Conservation (phyloP, 2,797 vertebrate genomes). For the Hippocampus kuda region DNA sequence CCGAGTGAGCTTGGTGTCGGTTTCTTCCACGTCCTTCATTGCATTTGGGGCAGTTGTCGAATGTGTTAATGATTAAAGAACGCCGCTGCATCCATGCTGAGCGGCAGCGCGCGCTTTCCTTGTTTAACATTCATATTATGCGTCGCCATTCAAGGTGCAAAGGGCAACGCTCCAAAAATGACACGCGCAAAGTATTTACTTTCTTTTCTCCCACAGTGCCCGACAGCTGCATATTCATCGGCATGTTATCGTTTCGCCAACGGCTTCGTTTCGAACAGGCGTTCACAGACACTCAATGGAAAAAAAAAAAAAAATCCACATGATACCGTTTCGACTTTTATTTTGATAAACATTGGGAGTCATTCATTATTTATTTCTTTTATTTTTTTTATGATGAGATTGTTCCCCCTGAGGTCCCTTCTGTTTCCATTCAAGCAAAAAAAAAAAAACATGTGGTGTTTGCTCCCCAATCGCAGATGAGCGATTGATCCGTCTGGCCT, state of each 20-base stretch:
- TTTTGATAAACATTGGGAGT: background rate
- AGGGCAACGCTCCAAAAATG: conserved; percentile 54
- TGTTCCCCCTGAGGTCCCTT: background rate
- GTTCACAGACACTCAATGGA: conserved; percentile 17
- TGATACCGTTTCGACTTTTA: background rate
- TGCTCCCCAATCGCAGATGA: conserved; percentile 13
- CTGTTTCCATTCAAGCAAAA: conserved; percentile 16
- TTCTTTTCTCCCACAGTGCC: conserved; percentile 34
- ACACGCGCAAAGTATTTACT: conserved; percentile 51
- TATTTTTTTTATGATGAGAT: conserved; percentile 1
- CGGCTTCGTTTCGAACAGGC: conserved; percentile 30
- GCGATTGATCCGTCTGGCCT: conserved; percentile 23
- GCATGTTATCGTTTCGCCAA: conserved; percentile 22
- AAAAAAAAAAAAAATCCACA: conserved; percentile 1
- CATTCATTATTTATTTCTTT: background rate
- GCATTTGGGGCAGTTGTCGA: conserved; percentile 32
- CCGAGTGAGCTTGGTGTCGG: background rate
- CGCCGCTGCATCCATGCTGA: conserved; percentile 44
- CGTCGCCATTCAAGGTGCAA: conserved; percentile 47
- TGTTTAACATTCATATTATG: conserved; percentile 55
- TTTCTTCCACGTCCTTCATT: conserved; percentile 11
- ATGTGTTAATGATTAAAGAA: conserved; percentile 38
- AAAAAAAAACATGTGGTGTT: conserved; percentile 3
- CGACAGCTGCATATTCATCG: conserved; percentile 46
- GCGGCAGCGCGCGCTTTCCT: conserved; percentile 40